These are phyloP conservation scores for Ophion costatus DNA, from an alignment of 2,888 invertebrate species.

Conservation along the genomic window DNA sequence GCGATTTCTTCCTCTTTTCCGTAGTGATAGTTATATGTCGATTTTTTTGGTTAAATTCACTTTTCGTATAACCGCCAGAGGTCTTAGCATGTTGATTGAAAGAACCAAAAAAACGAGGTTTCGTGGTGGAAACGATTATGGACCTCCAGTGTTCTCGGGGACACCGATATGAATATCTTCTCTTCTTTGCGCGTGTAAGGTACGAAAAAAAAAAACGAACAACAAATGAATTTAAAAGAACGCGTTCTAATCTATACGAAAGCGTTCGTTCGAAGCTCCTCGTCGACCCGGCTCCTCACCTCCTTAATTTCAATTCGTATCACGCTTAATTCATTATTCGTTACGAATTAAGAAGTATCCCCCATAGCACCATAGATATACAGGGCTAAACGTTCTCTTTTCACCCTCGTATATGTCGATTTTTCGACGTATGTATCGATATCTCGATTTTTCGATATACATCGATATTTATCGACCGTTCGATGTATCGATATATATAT, in stretches of 20 bases:
- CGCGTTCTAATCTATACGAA: not conserved
- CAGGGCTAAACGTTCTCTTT: slow-evolving; percentile 7
- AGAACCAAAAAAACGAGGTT: not conserved
- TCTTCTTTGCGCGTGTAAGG: not conserved
- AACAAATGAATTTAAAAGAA: slow-evolving; percentile 5
- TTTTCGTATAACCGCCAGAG: slow-evolving; percentile 36
- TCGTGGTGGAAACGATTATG: slow-evolving; percentile 12
- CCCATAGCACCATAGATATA: slow-evolving; percentile 32
- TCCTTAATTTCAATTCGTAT: slow-evolving; percentile 30
- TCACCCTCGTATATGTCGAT: not conserved
- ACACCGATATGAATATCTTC: slow-evolving; percentile 23
- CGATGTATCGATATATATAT: slow-evolving; percentile 3
- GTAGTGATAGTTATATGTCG: slow-evolving; percentile 50
- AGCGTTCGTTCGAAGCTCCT: slow-evolving; percentile 17
- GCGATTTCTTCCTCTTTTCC: slow-evolving; percentile 29
- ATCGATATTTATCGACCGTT: not conserved
- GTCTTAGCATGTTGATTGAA: slow-evolving; percentile 17
- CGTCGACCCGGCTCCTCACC: not conserved
- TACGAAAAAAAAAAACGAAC: not conserved
- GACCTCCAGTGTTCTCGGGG: slow-evolving; percentile 8
- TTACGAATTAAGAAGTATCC: slow-evolving; percentile 31
- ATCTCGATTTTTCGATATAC: not conserved
- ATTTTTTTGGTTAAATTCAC: slow-evolving; percentile 17
- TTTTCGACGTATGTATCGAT: not conserved
- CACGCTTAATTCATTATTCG: slow-evolving; percentile 27